These are phyloP conservation scores for Drosophila ustulata DNA, from an alignment of 2,888 invertebrate genomes.

Conservation along the genomic window DNA sequence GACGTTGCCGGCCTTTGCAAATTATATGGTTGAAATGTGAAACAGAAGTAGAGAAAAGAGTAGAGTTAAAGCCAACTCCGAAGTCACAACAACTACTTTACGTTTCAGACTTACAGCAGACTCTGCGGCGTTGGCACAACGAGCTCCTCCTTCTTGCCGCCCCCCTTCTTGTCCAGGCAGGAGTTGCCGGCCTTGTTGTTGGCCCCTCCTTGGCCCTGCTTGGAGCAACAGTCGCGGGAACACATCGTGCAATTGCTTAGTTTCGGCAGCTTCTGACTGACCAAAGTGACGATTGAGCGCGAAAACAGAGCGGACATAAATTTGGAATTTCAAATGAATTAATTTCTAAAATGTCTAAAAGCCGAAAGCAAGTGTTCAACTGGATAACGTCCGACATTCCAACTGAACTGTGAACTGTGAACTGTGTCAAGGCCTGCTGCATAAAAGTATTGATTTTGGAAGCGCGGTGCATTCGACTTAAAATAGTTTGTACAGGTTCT, in stretches of 20 bases:
- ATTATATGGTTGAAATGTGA: not conserved
- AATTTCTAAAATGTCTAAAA: no score
- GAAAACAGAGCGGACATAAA: not conserved
- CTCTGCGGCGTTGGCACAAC: slow-evolving; percentile 69
- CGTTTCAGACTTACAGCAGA: slow-evolving; percentile 61
- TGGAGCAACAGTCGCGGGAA: slow-evolving; percentile 67
- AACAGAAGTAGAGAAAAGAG: not conserved
- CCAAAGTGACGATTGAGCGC: not conserved
- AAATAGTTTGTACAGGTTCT: not conserved
- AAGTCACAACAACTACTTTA: not conserved
- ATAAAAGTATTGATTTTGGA: not conserved
- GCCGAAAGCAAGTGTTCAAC: not conserved
- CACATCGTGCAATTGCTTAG: slow-evolving; percentile 49
- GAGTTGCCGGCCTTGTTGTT: slow-evolving; percentile 38
- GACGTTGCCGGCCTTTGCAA: not conserved
- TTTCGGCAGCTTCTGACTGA: not conserved
- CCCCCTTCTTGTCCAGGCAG: slow-evolving; percentile 49
- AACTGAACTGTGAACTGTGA: not conserved
- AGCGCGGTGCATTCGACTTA: not conserved
- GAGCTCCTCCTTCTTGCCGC: slow-evolving; percentile 21
- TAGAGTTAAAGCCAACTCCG: not conserved
- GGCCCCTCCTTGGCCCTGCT: slow-evolving; percentile 38
- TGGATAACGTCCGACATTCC: slow-evolving; percentile 34
- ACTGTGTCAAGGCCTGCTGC: slow-evolving; percentile 13
- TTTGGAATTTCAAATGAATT: not conserved